Evolutionary conservation across 2,888 invertebrate genomes (phyloP).

Genomic region (Gibbula magus): DNA sequence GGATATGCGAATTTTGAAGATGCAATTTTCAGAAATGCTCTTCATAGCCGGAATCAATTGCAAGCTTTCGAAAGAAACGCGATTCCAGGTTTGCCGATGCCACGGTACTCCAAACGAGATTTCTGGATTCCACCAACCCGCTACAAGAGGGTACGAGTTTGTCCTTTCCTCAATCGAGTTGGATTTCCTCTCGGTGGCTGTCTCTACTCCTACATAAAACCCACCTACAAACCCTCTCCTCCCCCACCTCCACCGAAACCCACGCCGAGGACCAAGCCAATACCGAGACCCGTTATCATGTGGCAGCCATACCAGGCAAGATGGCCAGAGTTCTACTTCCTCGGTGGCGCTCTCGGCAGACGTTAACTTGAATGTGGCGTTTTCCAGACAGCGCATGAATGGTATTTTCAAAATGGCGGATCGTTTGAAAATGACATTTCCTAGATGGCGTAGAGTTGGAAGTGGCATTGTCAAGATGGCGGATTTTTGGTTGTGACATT

Average conservation of each 20-base stretch:
- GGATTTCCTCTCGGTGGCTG: background rate
- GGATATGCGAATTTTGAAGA: too few relatives aligned
- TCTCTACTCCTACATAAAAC: slow-evolving; percentile 4
- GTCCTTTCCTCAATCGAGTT: background rate
- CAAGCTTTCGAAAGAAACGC: too few relatives aligned
- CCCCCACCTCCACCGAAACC: background rate
- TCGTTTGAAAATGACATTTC: too few relatives aligned
- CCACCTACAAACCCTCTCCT: background rate
- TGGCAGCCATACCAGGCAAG: slow-evolving; percentile 1
- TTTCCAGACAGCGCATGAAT: too few relatives aligned
- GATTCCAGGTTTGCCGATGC: too few relatives aligned
- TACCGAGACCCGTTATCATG: background rate
- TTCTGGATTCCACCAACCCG: background rate
- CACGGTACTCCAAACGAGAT: background rate
- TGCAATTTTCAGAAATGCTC: too few relatives aligned
- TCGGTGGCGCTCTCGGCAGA: slow-evolving; percentile 2
- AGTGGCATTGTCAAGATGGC: too few relatives aligned
- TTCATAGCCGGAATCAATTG: too few relatives aligned
- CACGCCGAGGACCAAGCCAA: background rate
- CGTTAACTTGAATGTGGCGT: background rate
- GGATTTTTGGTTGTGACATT: too few relatives aligned
- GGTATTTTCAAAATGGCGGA: too few relatives aligned
- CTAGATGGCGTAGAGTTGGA: too few relatives aligned
- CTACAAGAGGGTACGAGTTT: slow-evolving; percentile 7
- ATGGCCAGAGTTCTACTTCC: slow-evolving; percentile 18